phyloP scores from a whole-genome alignment of 2,113 vertebrate species.

The Candoia aspera region DNA sequence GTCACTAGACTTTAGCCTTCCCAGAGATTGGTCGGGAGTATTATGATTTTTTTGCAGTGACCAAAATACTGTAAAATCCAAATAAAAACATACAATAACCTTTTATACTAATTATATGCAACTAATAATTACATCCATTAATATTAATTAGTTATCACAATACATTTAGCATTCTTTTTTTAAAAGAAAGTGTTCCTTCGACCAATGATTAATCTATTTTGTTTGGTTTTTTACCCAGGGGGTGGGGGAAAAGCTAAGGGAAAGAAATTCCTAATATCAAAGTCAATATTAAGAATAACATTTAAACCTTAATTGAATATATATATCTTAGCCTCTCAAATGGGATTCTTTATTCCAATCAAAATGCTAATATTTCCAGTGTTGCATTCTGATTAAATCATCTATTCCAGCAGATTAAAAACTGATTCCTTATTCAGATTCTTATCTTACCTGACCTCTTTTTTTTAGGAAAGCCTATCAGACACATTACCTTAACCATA shows the following conservation, averaged over 20 bases:
- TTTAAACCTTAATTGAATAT: conserved; percentile 28
- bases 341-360: conserved; percentile 17
- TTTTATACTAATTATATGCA: neutral
- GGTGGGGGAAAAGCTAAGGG: neutral
- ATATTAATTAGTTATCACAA: neutral
- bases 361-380: conserved; percentile 28
- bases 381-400: conserved; percentile 19
- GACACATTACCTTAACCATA: neutral
- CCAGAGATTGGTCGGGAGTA: neutral
- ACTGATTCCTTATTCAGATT: conserved; percentile 25
- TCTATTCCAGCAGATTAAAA: conserved; percentile 15
- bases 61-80: neutral
- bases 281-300: conserved; percentile 16
- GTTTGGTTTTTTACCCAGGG: neutral
- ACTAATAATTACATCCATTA: neutral
- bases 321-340: conserved; percentile 22
- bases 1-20: neutral
- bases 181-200: neutral
- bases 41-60: neutral
- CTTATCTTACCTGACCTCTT: neutral
- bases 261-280: neutral
- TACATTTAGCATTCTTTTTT: neutral
- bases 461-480: neutral
- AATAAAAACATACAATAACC: neutral
- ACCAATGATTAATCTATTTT: neutral